Evolutionary conservation across 64 coral and sea anemone genomes (phyloP), one percentile per base, ranked within the genome.

Genomic region (Exaiptasia diaphana): DNA sequence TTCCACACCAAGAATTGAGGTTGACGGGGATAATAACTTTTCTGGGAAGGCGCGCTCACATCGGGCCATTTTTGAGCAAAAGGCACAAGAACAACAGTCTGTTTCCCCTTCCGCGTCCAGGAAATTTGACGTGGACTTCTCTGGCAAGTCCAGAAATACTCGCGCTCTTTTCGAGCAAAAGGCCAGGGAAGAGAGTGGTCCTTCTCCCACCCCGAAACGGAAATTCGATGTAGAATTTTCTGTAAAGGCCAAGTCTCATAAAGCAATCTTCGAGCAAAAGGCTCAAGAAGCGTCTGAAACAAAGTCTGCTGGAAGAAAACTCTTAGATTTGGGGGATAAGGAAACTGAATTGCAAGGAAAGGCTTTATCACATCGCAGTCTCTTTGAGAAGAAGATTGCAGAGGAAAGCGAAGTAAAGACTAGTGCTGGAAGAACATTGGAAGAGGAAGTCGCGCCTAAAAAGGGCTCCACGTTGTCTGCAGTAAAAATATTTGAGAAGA

Each of bases 201-300:
- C 41, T 24, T 86, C 83, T 1, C 73, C 83, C 24, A 20, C 26
- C 2, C 41, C 71, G 1, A 18, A 86, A 41, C 40, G 83, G 39
- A 86, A 65, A 77, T 73, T 73, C 52, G 72, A 86, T 6, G 54
- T 86, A 18, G 57, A 86, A 28, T 62, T 86, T 54, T 67, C 71
- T n/a, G 83, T 73, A 28, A 86, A 45, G 28, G 83, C 83, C 25
- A 64, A 38, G 14, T 86, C 83, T 17, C 83, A 86, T 46, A 75
- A 77, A 39, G 83, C 68, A 35, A 76, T 76, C 39, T 86, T 86
- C 77, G 83, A 86, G 38, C 71, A 86, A 27, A 86, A 77, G 59
- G 83, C 74, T 2, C 55, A 41, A 8, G 83, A 86, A 24, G 83
- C 83, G 22, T 73, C 58, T 3, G 74, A 27, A 29, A 77, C 71